phyloP scores from a whole-genome alignment of 2,797 vertebrate species.

The Emydoidea blandingii region DNA sequence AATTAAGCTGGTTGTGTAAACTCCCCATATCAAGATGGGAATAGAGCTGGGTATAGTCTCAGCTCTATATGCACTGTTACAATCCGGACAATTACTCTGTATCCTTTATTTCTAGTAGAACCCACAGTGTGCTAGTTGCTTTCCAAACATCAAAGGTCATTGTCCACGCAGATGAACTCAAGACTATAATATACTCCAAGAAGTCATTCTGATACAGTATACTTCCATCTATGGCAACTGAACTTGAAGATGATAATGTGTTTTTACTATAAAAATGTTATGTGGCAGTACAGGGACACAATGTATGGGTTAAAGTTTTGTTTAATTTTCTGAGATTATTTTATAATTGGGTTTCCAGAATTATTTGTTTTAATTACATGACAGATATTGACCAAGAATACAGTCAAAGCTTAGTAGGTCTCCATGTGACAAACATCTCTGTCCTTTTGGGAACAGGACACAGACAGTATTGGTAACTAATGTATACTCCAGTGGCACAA shows the following conservation, averaged over 20 bases:
- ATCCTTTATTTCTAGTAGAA: neutral
- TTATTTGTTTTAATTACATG: neutral
- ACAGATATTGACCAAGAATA: neutral
- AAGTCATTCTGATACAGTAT: neutral
- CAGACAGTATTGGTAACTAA: neutral
- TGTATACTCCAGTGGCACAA: neutral
- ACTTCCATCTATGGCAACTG: neutral
- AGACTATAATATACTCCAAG: neutral
- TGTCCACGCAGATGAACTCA: neutral
- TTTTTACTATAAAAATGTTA: neutral
- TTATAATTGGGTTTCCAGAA: neutral
- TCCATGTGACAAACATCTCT: neutral
- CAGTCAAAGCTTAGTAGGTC: neutral
- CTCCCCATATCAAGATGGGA: neutral
- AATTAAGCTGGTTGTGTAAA: neutral
- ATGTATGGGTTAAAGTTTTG: neutral
- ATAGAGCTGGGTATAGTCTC: neutral
- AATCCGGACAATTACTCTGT: neutral
- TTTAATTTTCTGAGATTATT: neutral
- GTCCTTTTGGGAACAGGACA: neutral
- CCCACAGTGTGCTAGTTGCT: rapidly evolving
- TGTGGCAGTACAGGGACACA: neutral
- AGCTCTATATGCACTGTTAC: neutral
- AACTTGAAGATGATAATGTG: neutral
- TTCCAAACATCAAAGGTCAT: neutral